Conservation (phyloP, 2,797 vertebrate genomes). For the Lutjanus argentimaculatus region DNA sequence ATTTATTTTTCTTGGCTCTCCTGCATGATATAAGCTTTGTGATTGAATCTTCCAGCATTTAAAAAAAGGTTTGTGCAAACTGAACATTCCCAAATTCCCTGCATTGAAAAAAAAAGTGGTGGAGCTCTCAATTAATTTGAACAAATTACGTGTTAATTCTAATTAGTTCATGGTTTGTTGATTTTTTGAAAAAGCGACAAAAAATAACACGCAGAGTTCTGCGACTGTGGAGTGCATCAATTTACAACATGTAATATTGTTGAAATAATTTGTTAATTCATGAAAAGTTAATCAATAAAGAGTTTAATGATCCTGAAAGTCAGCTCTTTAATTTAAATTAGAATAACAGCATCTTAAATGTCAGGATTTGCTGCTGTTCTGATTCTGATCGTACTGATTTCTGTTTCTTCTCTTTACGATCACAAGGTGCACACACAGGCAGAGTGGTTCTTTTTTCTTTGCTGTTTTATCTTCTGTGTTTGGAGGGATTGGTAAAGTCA, state of each 20-base stretch:
- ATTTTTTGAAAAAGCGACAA: neutral
- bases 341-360: neutral
- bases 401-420: no score
- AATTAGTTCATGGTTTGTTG: no score
- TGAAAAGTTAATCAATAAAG: neutral
- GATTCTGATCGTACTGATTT: neutral
- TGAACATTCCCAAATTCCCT: no score
- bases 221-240: neutral
- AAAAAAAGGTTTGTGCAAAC: no score
- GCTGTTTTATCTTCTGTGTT: neutral
- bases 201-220: neutral
- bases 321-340: neutral
- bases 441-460: neutral
- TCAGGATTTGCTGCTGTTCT: neutral
- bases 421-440: no score
- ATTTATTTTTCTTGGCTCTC: no score
- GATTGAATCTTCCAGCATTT: no score
- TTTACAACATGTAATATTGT: neutral
- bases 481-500: constrained; percentile 36
- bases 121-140: neutral
- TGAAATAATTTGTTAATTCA: neutral
- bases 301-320: neutral
- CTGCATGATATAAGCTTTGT: no score
- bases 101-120: no score
- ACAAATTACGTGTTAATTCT: neutral